Evolutionary conservation across 2,797 vertebrate species (phyloP), one percentile per base, ranked within the genome.

Genomic region (Vipera ursinii): DNA sequence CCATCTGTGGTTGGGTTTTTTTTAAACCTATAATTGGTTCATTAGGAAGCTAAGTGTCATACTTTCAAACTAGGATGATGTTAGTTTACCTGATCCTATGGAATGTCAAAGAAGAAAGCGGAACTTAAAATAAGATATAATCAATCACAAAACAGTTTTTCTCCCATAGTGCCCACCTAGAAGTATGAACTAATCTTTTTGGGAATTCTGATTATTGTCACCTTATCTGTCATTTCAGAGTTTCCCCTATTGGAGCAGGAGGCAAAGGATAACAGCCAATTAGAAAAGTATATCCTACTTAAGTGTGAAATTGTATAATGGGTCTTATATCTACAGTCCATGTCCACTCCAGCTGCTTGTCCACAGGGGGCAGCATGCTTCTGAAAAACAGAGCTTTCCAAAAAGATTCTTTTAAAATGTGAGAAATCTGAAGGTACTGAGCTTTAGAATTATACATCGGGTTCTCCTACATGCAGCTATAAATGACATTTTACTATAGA

Each of bases 251-350:
- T 78, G 38, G 20, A 22, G 20, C 8, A 82, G 73, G 38, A 82
- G 20, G 73, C 48, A 17, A 82, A 44, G 38, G 20, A 82, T 38
- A 48, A 82, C 73, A 82, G 38, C 20, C 38, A 78, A 48, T 55
- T 87, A 53, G 10, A 63, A 51, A 85, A 12, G n/a, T 0, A 14
- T 53, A 87, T 60, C 17, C 55, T 59, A 10, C 9, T n/a, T 56
- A 38, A 44, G 3, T 28, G 48, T 17, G 32, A 59, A 53, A 60
- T n/a, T 51, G 20, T 15, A 22, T 0, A 1, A 48, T 0, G 6
- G 89, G n/a, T 5, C 59, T 59, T 0, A 0, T 13, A 88, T 91
- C 90, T 89, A 0, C 0, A 38, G 22, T 0, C 0, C 15, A 57
- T 53, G 28, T 3, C 26, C 0, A 15, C n/a, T 22, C 9, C 51